Conservation (phyloP, 2,113 vertebrate genomes). For the Neomonachus schauinslandi region DNA sequence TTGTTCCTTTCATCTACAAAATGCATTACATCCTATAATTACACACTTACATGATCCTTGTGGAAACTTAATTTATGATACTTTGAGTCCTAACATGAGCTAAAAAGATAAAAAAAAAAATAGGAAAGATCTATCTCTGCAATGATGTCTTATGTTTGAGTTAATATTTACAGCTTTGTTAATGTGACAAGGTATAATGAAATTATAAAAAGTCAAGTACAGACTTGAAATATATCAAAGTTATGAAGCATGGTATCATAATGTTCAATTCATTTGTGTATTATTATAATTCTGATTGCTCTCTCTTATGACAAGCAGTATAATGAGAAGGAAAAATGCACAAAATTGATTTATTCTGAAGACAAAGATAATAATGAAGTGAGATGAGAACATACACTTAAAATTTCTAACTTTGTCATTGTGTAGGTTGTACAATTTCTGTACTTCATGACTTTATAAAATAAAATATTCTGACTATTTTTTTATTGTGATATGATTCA, state of each 20-base stretch:
- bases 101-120: not conserved
- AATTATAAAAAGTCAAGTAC: not conserved
- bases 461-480: slow-evolving; percentile 56
- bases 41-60: not conserved
- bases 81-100: not conserved
- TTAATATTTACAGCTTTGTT: not conserved
- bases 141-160: not conserved
- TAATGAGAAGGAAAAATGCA: slow-evolving; percentile 80
- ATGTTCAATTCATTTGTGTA: not conserved
- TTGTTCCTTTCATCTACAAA: not conserved
- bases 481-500: slow-evolving; percentile 19
- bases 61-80: not conserved
- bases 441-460: slow-evolving; percentile 76
- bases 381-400: slow-evolving; percentile 73
- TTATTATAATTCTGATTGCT: not conserved
- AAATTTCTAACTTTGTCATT: slow-evolving; percentile 69
- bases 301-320: slow-evolving; percentile 66
- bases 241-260: not conserved
- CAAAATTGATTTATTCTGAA: slow-evolving; percentile 81
- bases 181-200: not conserved
- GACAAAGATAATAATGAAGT: slow-evolving; percentile 78
- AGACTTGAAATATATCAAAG: not conserved
- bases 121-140: not conserved
- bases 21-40: not conserved
- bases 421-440: not conserved